Evolutionary conservation across 1,140 invertebrate genomes (phyloP).

Genomic region (Venustaconcha ellipsiformis): DNA sequence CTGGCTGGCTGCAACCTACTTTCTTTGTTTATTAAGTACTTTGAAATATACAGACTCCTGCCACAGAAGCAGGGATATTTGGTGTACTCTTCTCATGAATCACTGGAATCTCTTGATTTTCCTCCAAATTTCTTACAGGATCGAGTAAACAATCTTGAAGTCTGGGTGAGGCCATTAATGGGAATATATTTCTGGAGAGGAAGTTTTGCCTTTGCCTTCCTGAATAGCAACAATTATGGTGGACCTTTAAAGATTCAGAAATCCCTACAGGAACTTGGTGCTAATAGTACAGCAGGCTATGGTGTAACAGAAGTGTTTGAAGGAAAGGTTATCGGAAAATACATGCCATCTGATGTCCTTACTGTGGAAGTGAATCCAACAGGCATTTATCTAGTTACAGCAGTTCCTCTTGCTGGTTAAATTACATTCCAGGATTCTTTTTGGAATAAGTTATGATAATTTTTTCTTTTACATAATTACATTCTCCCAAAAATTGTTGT

Average conservation of each 20-base stretch:
- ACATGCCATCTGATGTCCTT: slow-evolving; percentile 87
- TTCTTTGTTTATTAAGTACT: background rate
- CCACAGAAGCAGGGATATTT: background rate
- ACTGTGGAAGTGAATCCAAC: slow-evolving; percentile 95
- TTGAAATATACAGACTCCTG: background rate
- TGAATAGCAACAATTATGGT: slow-evolving; percentile 47
- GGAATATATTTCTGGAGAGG: slow-evolving; percentile 26
- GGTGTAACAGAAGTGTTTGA: slow-evolving; percentile 78
- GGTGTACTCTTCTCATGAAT: background rate
- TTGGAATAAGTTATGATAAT: too few species aligned
- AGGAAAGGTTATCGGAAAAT: slow-evolving; percentile 73
- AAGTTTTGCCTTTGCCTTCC: slow-evolving; percentile 47
- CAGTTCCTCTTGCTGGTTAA: slow-evolving; percentile 16
- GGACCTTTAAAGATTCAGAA: slow-evolving; percentile 22
- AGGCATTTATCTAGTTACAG: slow-evolving; percentile 70
- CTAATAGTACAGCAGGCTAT: slow-evolving; percentile 84
- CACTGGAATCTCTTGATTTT: background rate
- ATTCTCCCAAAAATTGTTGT: too few species aligned
- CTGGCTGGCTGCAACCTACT: background rate
- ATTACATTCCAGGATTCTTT: too few species aligned
- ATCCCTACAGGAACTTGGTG: slow-evolving; percentile 82
- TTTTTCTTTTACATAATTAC: too few species aligned
- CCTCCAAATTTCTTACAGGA: background rate
- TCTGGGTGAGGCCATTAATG: slow-evolving; percentile 55
- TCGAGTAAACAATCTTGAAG: slow-evolving; percentile 15